Percentiles rank a stretch among this genome's conserved stretches.
Evolutionary conservation across 2,113 vertebrate species (phyloP).

Genomic region (Zingel zingel): DNA sequence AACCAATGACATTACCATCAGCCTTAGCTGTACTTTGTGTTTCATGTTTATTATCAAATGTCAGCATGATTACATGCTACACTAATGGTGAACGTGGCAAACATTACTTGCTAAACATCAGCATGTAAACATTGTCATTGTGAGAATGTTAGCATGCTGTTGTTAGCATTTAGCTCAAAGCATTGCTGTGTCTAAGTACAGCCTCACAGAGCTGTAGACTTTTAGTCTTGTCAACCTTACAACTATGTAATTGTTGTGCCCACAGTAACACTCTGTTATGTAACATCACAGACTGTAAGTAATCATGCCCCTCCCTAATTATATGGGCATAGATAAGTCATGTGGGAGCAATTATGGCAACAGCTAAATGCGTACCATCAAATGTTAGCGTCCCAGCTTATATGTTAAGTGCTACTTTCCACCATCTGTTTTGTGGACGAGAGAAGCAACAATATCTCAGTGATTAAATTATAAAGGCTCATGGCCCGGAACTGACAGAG

Average conservation of each 20-base stretch:
- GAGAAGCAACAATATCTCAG: constrained; percentile 15
- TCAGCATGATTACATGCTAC: background rate
- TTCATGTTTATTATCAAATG: background rate
- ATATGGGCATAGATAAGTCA: constrained; percentile 30
- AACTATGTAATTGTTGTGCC: background rate
- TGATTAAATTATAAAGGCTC: constrained; percentile 29
- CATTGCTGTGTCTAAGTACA: background rate
- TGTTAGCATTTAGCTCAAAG: constrained; percentile 1
- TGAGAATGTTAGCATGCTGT: background rate
- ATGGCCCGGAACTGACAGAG: constrained; percentile 9
- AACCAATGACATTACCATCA: background rate
- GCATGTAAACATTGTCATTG: background rate
- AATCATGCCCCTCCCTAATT: background rate
- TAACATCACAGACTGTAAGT: constrained; percentile 17
- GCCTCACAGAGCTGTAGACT: background rate
- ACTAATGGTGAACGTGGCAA: background rate
- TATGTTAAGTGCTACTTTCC: constrained; percentile 39
- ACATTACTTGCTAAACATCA: background rate
- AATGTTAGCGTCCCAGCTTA: constrained; percentile 36
- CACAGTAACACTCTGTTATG: constrained; percentile 13
- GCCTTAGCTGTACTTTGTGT: background rate
- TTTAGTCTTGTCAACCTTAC: background rate
- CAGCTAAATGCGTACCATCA: constrained; percentile 30
- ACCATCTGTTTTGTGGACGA: constrained; percentile 39
- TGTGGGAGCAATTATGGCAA: constrained; percentile 28